These are phyloP conservation scores for Heteropelma amictum DNA, from an alignment of 2,888 invertebrate species.

Conservation along the genomic window DNA sequence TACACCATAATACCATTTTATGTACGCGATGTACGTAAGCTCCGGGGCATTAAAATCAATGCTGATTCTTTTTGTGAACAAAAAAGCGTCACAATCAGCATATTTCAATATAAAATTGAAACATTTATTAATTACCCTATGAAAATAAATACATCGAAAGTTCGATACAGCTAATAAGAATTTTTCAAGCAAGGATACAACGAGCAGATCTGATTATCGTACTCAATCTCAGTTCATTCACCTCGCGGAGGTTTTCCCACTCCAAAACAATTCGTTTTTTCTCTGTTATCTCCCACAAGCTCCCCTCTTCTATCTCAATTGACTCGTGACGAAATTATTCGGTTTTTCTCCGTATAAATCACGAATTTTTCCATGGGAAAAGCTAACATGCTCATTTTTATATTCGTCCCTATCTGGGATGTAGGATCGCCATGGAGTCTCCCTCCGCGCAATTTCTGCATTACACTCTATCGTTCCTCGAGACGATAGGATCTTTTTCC, in stretches of 20 bases:
- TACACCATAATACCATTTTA: too few species aligned
- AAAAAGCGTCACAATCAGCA: too few species aligned
- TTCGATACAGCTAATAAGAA: too few species aligned
- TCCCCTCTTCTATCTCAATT: background rate
- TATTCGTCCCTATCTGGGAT: background rate
- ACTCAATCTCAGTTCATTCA: constrained; percentile 1
- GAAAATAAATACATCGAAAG: too few species aligned
- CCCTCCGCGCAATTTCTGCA: background rate
- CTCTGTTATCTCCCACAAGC: background rate
- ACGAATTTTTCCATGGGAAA: background rate
- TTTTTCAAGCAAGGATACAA: too few species aligned
- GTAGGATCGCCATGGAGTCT: background rate
- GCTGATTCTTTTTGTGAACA: too few species aligned
- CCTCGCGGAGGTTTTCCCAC: background rate
- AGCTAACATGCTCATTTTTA: background rate
- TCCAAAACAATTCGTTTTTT: background rate
- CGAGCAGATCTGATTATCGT: too few species aligned
- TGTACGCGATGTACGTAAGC: too few species aligned
- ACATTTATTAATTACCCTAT: too few species aligned
- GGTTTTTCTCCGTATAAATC: background rate
- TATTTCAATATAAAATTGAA: too few species aligned
- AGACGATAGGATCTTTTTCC: background rate
- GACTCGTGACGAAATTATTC: background rate
- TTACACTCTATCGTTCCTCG: background rate
- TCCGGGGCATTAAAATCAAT: too few species aligned